Conservation (phyloP, 2,797 vertebrate species). For the Parauchenoglanis ngamensis region DNA sequence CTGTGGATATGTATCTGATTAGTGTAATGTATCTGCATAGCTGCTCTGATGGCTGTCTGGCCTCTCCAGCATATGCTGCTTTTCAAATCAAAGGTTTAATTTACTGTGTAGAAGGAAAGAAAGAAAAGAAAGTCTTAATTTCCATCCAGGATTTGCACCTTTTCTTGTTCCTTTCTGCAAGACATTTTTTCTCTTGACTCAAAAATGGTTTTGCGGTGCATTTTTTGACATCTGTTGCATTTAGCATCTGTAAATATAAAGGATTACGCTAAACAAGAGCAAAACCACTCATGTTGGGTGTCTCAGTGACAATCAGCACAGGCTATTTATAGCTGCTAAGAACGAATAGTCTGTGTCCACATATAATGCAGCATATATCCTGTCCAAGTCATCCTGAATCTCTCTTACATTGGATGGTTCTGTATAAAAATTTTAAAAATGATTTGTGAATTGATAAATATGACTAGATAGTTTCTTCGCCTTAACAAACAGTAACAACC, state of each 20-base stretch:
- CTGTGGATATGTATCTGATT: background rate
- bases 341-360: background rate
- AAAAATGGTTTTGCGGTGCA: background rate
- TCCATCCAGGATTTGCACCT: background rate
- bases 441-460: slow-evolving; percentile 4
- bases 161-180: background rate
- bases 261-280: background rate
- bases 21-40: slow-evolving; percentile 10
- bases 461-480: slow-evolving; percentile 12
- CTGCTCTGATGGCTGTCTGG: background rate
- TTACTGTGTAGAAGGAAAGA: slow-evolving; percentile 5
- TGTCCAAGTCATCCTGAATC: background rate
- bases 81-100: background rate
- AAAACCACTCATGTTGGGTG: background rate
- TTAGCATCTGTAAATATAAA: background rate
- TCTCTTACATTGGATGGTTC: background rate
- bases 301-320: background rate
- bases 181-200: background rate
- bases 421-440: background rate
- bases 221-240: background rate
- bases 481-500: slow-evolving; percentile 24
- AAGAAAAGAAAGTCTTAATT: background rate
- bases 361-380: background rate
- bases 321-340: background rate
- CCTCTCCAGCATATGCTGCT: slow-evolving; percentile 3